phyloP scores from a whole-genome alignment of 2,113 vertebrate genomes.

The Myrmophylax atrothorax region DNA sequence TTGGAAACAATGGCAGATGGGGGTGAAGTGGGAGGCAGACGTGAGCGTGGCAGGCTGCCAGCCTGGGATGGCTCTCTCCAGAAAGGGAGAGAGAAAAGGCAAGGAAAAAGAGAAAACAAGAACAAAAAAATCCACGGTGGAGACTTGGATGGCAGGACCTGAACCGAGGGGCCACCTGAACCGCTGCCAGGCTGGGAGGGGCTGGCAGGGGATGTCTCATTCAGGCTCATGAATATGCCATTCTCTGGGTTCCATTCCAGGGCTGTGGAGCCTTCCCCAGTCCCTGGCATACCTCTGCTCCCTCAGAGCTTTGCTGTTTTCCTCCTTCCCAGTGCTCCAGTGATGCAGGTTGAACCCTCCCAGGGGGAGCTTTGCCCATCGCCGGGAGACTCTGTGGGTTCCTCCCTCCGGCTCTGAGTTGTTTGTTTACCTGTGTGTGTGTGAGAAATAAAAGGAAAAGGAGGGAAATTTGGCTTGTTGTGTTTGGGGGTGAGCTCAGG shows the following conservation, averaged over 20 bases:
- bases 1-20: constrained; percentile 79
- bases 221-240: background rate
- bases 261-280: background rate
- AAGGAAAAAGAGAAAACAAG: background rate
- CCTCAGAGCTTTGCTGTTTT: constrained; percentile 44
- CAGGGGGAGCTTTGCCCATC: background rate
- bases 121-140: background rate
- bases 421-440: constrained; percentile 55
- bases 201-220: background rate
- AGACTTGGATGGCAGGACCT: background rate
- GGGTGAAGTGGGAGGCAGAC: constrained; percentile 72
- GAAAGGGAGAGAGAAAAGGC: background rate
- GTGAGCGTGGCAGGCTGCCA: constrained; percentile 64
- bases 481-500: background rate
- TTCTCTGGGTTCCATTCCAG: background rate
- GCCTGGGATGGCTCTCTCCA: background rate
- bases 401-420: background rate
- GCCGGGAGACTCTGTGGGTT: background rate
- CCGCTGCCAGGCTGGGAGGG: background rate
- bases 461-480: background rate
- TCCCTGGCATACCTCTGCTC: background rate
- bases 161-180: constrained; percentile 8
- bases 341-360: constrained; percentile 41
- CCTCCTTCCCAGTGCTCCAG: background rate
- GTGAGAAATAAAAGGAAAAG: background rate